A percentile compares a stretch with the other conserved stretches of the same genome.
Conservation (phyloP, 2,888 invertebrate species). For the Trachelus troglodyta region DNA sequence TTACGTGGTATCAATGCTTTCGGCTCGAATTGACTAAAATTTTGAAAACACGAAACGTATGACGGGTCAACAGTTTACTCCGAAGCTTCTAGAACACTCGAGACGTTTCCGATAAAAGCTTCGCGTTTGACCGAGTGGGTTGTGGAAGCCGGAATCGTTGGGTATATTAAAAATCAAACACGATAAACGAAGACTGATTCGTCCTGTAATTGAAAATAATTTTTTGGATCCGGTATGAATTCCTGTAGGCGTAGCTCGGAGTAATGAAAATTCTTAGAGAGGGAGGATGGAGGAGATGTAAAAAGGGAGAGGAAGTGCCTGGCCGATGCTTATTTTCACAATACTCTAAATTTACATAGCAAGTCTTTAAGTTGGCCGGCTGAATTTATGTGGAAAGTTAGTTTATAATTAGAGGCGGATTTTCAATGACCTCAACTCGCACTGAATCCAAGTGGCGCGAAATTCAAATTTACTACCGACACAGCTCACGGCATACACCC, state of each 20-base stretch:
- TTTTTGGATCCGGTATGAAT: not conserved
- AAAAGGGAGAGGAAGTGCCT: not conserved
- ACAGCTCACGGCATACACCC: not conserved
- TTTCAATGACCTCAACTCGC: not conserved
- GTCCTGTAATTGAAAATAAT: not conserved
- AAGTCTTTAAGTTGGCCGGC: not conserved
- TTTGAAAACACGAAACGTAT: not conserved
- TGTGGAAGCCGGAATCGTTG: not conserved
- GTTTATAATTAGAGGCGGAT: not conserved
- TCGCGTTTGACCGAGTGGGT: not conserved
- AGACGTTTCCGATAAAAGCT: not conserved
- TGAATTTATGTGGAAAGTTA: not conserved
- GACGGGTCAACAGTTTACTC: not conserved
- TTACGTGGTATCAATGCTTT: not conserved
- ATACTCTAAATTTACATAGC: not conserved
- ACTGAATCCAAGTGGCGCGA: not conserved
- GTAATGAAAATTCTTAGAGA: not conserved
- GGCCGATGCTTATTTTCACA: conserved; percentile 4
- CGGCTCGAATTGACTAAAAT: not conserved
- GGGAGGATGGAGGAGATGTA: not conserved
- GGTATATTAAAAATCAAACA: not conserved
- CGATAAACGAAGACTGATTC: not conserved
- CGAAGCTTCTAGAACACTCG: not conserved
- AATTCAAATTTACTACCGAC: not conserved
- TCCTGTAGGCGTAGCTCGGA: not conserved